Base-by-base conservation (phyloP, 2,797 vertebrate species). In the Dendrocincla tyrannina region DNA sequence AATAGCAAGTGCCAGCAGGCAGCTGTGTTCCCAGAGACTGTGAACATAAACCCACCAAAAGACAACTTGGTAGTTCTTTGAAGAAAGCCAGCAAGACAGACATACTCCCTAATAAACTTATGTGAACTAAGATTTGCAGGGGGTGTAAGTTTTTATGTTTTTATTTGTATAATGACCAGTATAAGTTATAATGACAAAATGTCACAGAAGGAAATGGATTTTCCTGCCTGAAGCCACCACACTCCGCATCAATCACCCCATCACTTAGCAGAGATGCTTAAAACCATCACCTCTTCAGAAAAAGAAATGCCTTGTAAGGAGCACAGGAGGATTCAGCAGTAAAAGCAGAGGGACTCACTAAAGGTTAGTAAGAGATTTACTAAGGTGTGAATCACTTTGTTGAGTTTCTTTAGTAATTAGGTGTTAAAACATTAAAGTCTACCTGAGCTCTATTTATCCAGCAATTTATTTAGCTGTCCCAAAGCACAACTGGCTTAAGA, bases 161-260 rank as follows among this genome's bases (percentile, higher is more conserved):
- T 89, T 92, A 89, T 89, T 95, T 96, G 66, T 88, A 92, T 93
- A 91, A 96, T 76, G 85, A 68, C 69, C 47, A 86, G 16, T 4
- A 5, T 63, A 91, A 68, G 28, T 66, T 88, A 60, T 91, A 44
- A 42, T 35, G 35, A 35, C 35, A 35, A 35, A 35, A 35, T 84
- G 66, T 85, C 70, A 91, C 41, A 59, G 89, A 91, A 94, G 44
- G 17, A 89, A 93, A 83, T 84, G 58, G 73, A 67, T 73, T 84
- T 96, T 66, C 27, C 66, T 88, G 69, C 80, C 69, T 73, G 46
- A 27, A 88, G 75, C 35, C 35, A 66, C 17, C 37, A 50, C 8
- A 62, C 17, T 37, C n/a, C 66, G 23, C 73, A 91, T 83, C 75
- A 77, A 83, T 84, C 69, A 80, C 14, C 30, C n/a, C 72, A 83